Conservation (phyloP, 1,140 invertebrate species). For the Sarcophaga bullata region DNA sequence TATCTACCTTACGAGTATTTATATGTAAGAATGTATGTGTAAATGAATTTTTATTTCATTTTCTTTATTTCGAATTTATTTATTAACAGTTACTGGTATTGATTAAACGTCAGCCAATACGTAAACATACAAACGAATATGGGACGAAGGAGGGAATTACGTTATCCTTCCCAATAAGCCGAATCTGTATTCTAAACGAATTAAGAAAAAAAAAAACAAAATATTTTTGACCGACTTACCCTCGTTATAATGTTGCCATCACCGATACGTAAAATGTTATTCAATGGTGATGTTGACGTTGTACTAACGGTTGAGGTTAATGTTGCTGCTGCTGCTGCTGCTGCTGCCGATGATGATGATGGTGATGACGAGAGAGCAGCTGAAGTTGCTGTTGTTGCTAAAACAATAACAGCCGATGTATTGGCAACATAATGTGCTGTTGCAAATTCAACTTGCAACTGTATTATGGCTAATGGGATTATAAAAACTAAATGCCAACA, state of each 20-base stretch:
- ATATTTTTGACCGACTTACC: too few relatives aligned
- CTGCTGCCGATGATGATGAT: neutral
- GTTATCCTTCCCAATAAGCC: too few relatives aligned
- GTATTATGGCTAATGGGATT: conserved; percentile 5
- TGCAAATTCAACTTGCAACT: conserved; percentile 22
- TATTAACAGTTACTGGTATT: too few relatives aligned
- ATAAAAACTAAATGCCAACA: conserved; percentile 30
- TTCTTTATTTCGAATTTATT: too few relatives aligned
- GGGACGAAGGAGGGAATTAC: too few relatives aligned
- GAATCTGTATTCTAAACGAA: too few relatives aligned
- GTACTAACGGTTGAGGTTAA: conserved; percentile 8
- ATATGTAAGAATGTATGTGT: neutral
- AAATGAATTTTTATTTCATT: too few relatives aligned
- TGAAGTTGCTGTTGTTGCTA: neutral
- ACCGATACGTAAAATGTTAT: conserved; percentile 54
- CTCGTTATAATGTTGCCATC: conserved; percentile 58
- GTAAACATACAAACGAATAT: too few relatives aligned
- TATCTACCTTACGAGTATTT: neutral
- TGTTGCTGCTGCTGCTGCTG: conserved; percentile 41
- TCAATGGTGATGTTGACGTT: conserved; percentile 37
- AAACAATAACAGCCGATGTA: neutral
- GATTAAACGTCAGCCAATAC: too few relatives aligned
- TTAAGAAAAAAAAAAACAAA: too few relatives aligned
- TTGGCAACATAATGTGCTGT: conserved; percentile 16
- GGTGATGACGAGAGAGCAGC: neutral